Base-by-base conservation (phyloP, 1,140 invertebrate genomes). In the Kradibia gibbosae region DNA sequence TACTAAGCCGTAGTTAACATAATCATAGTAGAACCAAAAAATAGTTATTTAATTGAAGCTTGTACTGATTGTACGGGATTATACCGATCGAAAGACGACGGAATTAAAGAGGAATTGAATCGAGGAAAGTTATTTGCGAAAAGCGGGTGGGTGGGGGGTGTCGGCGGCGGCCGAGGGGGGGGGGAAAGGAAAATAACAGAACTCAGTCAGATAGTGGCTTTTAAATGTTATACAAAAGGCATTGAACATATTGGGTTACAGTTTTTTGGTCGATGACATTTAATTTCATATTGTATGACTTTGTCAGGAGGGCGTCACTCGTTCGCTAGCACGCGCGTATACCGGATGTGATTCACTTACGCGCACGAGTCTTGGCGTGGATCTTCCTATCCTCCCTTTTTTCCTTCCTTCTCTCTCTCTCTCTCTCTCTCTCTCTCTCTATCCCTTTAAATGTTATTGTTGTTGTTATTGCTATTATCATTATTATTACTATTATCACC, bases 281-380 rank as follows among this genome's bases (percentile, higher is more conserved):
- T n/a, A 67, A 39, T 20, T 39, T 39, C 20, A 67, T 39, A 11
- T 67, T 67, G 25, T 11, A 15, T 67, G 62, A 67, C 62, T 67
- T 67, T 67, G 62, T 65, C 0, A 39, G 36, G 34, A 67, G 75
- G 75, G 75, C 60, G 75, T 5, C 7, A 53, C n/a, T 60, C 5
- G 31, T 20, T 34, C 42, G 28, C 22, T 42, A 8, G 28, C 20
- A 65, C 31, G 50, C 25, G 42, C 31, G 42, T 42, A 55, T 36
- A 78, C 77, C 77, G 77, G 77, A 78, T 78, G 65, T 78, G 77
- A 78, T 71, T 78, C 77, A 78, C 77, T 78, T 57, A 50, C 20
- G n/a, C 20, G 20, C 76, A 70, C 65, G 65, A 78, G 62, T 45
- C 45, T 50, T 31, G 39, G 74, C 22, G 42, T 76, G 60, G 62